Evolutionary conservation across 1,140 invertebrate genomes (phyloP), one percentile per base, ranked within the genome.

Genomic region (Ylistrum balloti): DNA sequence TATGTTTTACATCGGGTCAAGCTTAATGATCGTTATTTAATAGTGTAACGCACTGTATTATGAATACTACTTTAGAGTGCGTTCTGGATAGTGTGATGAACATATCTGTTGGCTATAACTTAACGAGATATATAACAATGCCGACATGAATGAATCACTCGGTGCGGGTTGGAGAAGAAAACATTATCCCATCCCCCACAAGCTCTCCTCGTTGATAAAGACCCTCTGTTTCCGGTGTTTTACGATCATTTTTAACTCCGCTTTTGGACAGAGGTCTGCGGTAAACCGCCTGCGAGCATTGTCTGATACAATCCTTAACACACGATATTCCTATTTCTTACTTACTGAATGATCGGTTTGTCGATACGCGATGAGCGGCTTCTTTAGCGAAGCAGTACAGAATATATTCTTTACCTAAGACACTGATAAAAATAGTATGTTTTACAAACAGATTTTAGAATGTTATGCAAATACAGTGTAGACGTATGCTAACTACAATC

Each of bases 251-350:
- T 74, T n/a, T 74, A 74, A 74, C 56, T 28, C 17, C 28, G 22
- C 1, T 74, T 45, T 74, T 74, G 56, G 22, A 74, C 56, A n/a
- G 56, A 5, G 56, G 22, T 74, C 56, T 74, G 13, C 56, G 56
- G 28, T 74, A 74, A 74, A 74, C 56, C 28, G 56, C 56, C 56
- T 74, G 56, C 22, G 56, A 74, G 28, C 56, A 74, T 74, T 74
- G 56, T 74, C 56, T 74, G 56, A 28, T 74, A 74, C n/a, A 7
- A 38, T 13, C 35, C 35, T 38, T 7, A n/a, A n/a, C n/a, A n/a
- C n/a, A n/a, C n/a, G n/a, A n/a, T n/a, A n/a, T n/a, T n/a, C n/a
- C n/a, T n/a, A n/a, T n/a, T n/a, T n/a, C n/a, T n/a, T n/a, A n/a
- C n/a, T n/a, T n/a, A n/a, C n/a, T n/a, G n/a, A n/a, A n/a, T n/a